These are phyloP conservation scores for Mormyrus lacerda DNA, from an alignment of 2,113 vertebrate species.

Conservation along the genomic window DNA sequence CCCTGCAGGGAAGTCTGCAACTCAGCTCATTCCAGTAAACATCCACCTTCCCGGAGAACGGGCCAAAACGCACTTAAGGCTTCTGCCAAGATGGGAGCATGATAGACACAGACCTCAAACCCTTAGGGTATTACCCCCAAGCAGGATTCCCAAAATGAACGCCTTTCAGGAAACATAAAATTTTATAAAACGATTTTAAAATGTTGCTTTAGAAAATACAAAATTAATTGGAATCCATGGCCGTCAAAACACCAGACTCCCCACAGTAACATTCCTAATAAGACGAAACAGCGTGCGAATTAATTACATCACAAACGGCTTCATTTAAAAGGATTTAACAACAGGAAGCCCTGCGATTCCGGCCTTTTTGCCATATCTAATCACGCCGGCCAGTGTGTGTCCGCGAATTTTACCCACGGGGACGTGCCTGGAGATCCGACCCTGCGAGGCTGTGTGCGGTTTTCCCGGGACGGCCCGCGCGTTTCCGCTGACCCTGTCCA, in stretches of 20 bases:
- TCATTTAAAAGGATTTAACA: conserved; percentile 5
- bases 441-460: neutral
- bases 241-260: neutral
- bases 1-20: neutral
- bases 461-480: neutral
- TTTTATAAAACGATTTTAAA: neutral
- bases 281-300: neutral
- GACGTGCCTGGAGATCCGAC: neutral
- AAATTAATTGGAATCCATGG: neutral
- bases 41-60: neutral
- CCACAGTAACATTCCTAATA: neutral
- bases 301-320: neutral
- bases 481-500: neutral
- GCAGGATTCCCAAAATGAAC: neutral
- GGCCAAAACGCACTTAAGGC: neutral
- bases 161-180: neutral
- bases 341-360: neutral
- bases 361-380: neutral
- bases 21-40: neutral
- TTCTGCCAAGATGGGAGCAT: neutral
- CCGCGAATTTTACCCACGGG: neutral
- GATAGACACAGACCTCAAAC: neutral
- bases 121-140: neutral
- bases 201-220: neutral
- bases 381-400: neutral